phyloP scores from a whole-genome alignment of 2,797 vertebrate genomes.

The Urosaurus nigricauda region DNA sequence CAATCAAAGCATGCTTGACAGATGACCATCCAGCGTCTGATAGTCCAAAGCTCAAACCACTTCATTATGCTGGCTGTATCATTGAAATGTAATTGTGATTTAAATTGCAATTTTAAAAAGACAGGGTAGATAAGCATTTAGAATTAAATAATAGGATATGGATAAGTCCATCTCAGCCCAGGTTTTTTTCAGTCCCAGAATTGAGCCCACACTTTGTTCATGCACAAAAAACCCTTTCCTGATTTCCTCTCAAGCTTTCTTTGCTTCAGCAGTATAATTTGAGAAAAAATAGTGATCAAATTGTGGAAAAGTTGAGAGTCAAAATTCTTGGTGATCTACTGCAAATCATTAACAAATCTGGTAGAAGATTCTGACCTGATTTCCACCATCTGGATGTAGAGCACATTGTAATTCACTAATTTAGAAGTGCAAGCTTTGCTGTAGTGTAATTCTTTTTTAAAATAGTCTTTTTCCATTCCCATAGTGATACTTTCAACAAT shows the following conservation, averaged over 20 bases:
- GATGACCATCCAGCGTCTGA: no score
- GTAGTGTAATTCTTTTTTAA: background rate
- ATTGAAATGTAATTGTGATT: no score
- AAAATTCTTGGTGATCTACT: background rate
- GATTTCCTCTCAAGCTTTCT: background rate
- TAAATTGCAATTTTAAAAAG: background rate
- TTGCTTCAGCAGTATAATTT: background rate
- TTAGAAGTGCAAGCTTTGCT: conserved; percentile 2
- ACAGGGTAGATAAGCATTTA: background rate
- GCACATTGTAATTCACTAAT: background rate
- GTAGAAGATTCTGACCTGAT: background rate
- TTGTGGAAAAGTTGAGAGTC: background rate
- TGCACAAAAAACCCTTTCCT: background rate
- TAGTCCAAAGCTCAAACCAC: no score
- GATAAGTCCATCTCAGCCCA: background rate
- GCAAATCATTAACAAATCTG: background rate
- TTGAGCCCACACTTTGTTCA: background rate
- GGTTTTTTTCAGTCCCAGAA: background rate
- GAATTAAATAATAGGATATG: background rate
- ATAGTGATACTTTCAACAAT: background rate
- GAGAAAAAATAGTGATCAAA: background rate
- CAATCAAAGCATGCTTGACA: no score
- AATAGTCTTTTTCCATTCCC: background rate
- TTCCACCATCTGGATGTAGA: background rate
- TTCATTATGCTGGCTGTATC: no score